These are phyloP conservation scores for Rotaria macrura DNA, from an alignment of 2,888 invertebrate genomes.

Conservation along the genomic window DNA sequence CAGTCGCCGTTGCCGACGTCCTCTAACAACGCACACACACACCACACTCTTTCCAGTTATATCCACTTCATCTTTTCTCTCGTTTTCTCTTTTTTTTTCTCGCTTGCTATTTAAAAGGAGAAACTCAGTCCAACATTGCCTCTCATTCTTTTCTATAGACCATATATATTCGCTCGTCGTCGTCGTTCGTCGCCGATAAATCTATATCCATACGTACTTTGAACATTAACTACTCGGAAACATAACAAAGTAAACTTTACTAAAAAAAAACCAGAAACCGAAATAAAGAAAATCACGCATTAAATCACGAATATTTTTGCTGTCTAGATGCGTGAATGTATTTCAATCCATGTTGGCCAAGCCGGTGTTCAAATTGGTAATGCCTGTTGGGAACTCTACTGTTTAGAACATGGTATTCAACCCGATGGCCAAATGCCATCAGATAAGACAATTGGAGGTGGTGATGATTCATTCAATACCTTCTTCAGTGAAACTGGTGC, in stretches of 20 bases:
- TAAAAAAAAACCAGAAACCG: background rate
- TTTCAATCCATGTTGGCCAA: slow-evolving; percentile 53
- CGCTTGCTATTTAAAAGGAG: slow-evolving; percentile 12
- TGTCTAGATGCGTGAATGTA: slow-evolving; percentile 48
- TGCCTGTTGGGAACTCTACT: slow-evolving; percentile 56
- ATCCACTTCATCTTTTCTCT: slow-evolving; percentile 12
- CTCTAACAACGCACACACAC: background rate
- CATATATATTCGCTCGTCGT: background rate
- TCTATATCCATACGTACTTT: background rate
- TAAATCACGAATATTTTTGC: background rate
- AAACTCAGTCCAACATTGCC: background rate
- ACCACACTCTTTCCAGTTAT: background rate
- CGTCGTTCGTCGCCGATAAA: background rate
- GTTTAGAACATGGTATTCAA: slow-evolving; percentile 54
- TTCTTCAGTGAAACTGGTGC: slow-evolving; percentile 71
- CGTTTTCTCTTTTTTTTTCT: slow-evolving; percentile 12
- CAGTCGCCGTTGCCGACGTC: slow-evolving; percentile 2
- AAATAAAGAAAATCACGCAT: too few relatives aligned
- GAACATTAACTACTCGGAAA: background rate
- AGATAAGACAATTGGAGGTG: slow-evolving; percentile 36
- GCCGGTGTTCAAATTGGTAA: slow-evolving; percentile 54
- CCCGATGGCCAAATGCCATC: slow-evolving; percentile 34
- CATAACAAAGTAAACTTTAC: background rate
- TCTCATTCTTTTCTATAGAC: background rate
- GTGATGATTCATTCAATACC: slow-evolving; percentile 79